Evolutionary conservation across 1,140 invertebrate genomes (phyloP).

Genomic region (Chelonus insularis): DNA sequence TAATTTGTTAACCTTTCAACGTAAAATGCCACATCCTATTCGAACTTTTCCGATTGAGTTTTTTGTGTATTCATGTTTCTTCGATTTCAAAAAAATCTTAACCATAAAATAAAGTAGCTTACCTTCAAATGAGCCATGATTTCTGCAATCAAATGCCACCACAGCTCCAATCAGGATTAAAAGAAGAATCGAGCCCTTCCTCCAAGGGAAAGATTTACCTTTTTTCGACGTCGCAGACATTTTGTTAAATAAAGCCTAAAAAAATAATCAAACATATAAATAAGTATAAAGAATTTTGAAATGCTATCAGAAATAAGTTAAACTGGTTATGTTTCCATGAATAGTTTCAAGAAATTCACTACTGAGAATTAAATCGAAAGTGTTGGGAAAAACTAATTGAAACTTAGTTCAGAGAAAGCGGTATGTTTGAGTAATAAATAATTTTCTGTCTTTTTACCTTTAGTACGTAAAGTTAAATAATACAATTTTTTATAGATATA

Average conservation of each 20-base stretch:
- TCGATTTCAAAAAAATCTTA: no score
- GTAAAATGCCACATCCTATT: no score
- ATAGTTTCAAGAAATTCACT: no score
- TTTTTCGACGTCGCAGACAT: constrained; percentile 49
- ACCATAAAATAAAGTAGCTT: no score
- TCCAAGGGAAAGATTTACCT: constrained; percentile 50
- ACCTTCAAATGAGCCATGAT: constrained; percentile 55
- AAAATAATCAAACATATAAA: background rate
- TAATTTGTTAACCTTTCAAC: no score
- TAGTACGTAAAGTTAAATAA: background rate
- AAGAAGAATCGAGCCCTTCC: constrained; percentile 46
- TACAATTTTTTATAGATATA: background rate
- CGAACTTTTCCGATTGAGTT: no score
- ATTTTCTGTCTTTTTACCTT: background rate
- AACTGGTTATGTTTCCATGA: no score
- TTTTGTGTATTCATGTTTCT: no score
- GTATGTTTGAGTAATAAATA: background rate
- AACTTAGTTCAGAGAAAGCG: background rate
- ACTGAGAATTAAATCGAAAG: no score
- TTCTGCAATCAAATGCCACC: constrained; percentile 50
- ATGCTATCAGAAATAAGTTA: no score
- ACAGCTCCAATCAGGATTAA: constrained; percentile 47
- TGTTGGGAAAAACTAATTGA: no score
- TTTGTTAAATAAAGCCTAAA: constrained; percentile 47
- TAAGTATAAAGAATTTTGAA: constrained; percentile 5